Conservation (phyloP, 2,113 vertebrate genomes). For the Python bivittatus region DNA sequence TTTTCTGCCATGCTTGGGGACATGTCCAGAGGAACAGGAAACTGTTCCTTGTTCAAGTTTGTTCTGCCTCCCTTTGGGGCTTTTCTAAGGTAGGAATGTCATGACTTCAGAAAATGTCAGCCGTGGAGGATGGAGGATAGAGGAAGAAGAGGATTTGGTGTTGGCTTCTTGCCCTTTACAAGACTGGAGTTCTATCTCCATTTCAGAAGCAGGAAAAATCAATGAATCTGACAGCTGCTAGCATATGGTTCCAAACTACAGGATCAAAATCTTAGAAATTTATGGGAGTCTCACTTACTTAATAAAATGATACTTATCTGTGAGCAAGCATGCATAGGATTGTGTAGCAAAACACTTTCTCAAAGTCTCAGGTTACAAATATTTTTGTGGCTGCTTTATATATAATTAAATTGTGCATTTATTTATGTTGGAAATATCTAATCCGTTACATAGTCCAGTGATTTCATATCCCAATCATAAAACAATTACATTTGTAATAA, state of each 20-base stretch:
- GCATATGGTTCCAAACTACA: neutral
- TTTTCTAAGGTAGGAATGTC: neutral
- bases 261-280: neutral
- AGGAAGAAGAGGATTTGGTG: neutral
- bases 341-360: neutral
- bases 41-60: neutral
- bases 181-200: neutral
- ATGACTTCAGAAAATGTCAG: neutral
- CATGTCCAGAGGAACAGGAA: neutral
- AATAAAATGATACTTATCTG: neutral
- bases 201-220: neutral
- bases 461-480: constrained; percentile 37
- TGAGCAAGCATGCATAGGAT: neutral
- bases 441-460: constrained; percentile 27
- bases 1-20: neutral
- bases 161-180: neutral
- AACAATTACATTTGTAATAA: constrained; percentile 27
- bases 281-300: neutral
- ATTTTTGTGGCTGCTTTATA: neutral
- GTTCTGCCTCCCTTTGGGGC: neutral
- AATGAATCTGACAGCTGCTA: neutral
- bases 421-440: constrained; percentile 3
- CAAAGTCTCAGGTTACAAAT: neutral
- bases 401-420: neutral
- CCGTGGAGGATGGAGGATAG: neutral